phyloP scores from a whole-genome alignment of 2,888 invertebrate genomes.

The Tethea ocularis region DNA sequence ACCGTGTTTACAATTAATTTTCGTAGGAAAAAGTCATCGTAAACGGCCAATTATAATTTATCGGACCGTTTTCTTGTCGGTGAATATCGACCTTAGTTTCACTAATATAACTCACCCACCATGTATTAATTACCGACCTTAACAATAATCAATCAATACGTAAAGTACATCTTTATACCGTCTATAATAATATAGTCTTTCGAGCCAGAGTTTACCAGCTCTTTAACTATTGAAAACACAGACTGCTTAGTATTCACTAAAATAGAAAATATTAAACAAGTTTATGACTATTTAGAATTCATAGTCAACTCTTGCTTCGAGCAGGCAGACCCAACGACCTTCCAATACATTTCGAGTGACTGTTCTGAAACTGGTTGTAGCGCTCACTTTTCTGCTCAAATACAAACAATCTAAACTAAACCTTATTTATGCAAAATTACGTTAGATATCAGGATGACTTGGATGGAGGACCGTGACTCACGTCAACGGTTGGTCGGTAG shows the following conservation, averaged over 20 bases:
- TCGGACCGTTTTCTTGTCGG: too few species aligned
- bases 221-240: neutral
- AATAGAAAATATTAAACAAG: neutral
- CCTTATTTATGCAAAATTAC: neutral
- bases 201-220: too few species aligned
- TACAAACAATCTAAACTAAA: neutral
- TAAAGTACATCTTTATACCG: too few species aligned
- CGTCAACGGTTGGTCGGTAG: slow-evolving; percentile 4
- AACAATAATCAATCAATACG: too few species aligned
- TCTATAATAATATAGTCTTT: too few species aligned
- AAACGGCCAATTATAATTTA: too few species aligned
- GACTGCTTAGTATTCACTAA: neutral
- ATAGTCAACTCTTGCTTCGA: neutral
- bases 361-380: slow-evolving; percentile 29
- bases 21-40: too few species aligned
- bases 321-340: slow-evolving; percentile 29
- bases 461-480: neutral
- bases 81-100: too few species aligned
- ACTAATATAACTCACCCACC: too few species aligned
- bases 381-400: slow-evolving; percentile 30
- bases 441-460: neutral
- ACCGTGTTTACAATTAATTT: too few species aligned
- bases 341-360: slow-evolving; percentile 45
- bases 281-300: neutral
- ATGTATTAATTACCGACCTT: too few species aligned